Conservation (phyloP, 1,140 invertebrate species). For the Lordiphosa clarofinis region DNA sequence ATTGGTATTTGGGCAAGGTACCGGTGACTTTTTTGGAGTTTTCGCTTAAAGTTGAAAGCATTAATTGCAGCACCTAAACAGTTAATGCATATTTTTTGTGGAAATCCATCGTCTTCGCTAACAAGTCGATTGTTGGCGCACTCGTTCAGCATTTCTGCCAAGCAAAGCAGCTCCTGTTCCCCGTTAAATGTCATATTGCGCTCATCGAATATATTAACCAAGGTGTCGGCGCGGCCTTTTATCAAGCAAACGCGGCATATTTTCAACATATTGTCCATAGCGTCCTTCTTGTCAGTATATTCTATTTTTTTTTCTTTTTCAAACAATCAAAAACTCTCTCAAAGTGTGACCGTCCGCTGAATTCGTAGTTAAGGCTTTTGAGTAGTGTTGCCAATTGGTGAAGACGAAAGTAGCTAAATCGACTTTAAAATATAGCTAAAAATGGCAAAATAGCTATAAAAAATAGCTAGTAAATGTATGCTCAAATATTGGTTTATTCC, state of each 20-base stretch:
- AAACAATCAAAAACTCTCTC: constrained; percentile 5
- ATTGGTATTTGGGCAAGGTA: constrained; percentile 12
- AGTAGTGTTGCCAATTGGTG: too few species aligned
- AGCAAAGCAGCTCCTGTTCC: neutral
- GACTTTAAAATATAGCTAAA: too few species aligned
- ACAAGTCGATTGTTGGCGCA: constrained; percentile 9
- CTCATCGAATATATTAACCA: constrained; percentile 10
- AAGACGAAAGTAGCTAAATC: too few species aligned
- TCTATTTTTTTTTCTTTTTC: neutral
- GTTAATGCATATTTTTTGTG: constrained; percentile 13
- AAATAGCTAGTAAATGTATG: too few species aligned
- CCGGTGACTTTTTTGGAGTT: constrained; percentile 1
- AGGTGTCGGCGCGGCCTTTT: constrained; percentile 9
- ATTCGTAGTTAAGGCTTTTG: too few species aligned
- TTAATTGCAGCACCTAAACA: neutral
- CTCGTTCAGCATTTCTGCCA: constrained; percentile 19
- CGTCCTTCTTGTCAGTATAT: neutral
- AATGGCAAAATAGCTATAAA: too few species aligned
- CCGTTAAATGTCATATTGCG: too few species aligned
- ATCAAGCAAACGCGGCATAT: constrained; percentile 19
- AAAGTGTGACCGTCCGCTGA: too few species aligned
- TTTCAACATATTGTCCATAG: constrained; percentile 8
- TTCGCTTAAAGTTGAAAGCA: constrained; percentile 4
- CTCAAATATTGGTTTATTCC: too few species aligned
- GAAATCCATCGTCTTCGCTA: constrained; percentile 2